phyloP scores from a whole-genome alignment of 2,113 vertebrate genomes.

The Lepisosteus oculatus region DNA sequence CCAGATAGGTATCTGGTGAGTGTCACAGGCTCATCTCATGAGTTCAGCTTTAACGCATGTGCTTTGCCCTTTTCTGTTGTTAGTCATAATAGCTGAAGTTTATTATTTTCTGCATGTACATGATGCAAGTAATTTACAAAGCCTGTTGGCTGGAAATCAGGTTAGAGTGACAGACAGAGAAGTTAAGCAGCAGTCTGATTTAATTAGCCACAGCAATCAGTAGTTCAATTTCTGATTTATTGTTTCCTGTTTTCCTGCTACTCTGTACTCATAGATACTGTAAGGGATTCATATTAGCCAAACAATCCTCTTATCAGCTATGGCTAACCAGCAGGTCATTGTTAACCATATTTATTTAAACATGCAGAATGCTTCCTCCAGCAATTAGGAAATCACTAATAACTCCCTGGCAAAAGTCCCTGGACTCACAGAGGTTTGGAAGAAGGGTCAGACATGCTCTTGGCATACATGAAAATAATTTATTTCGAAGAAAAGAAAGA shows the following conservation, averaged over 20 bases:
- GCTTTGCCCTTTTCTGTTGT: slow-evolving; percentile 71
- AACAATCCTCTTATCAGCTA: slow-evolving; percentile 76
- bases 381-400: slow-evolving; percentile 85
- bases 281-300: slow-evolving; percentile 73
- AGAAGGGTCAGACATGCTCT: slow-evolving; percentile 13
- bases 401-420: slow-evolving; percentile 64
- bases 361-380: slow-evolving; percentile 78
- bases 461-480: slow-evolving; percentile 29
- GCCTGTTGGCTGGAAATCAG: slow-evolving; percentile 80
- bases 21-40: slow-evolving; percentile 59
- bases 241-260: slow-evolving; percentile 87
- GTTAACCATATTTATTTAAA: slow-evolving; percentile 90
- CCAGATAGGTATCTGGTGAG: slow-evolving; percentile 81
- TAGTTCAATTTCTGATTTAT: slow-evolving; percentile 89
- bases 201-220: slow-evolving; percentile 89
- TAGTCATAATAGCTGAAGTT: slow-evolving; percentile 72
- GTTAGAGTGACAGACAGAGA: slow-evolving; percentile 83
- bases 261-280: slow-evolving; percentile 69
- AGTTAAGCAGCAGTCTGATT: slow-evolving; percentile 85
- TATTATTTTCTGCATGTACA: slow-evolving; percentile 73
- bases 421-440: slow-evolving; percentile 24
- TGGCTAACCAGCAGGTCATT: slow-evolving; percentile 69
- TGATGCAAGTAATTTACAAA: slow-evolving; percentile 79
- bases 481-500: slow-evolving; percentile 21
- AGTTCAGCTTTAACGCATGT: slow-evolving; percentile 42